A percentile compares a stretch with the other conserved stretches of the same genome.
phyloP scores from a whole-genome alignment of 2,888 invertebrate genomes.

The Chaetogeoica ovagalla region DNA sequence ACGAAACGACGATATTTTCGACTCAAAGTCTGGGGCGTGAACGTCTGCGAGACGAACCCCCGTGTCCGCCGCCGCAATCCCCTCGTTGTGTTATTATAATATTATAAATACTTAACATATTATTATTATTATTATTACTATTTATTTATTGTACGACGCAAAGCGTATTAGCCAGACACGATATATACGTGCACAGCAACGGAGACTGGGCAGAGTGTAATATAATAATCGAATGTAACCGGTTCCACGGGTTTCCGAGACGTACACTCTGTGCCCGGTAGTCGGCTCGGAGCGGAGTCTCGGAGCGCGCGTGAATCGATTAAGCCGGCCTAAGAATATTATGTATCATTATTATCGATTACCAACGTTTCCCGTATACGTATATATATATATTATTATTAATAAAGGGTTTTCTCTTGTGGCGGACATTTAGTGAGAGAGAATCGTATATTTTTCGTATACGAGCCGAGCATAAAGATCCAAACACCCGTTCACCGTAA shows the following conservation, averaged over 20 bases:
- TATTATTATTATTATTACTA: too few species aligned
- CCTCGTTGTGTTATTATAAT: too few species aligned
- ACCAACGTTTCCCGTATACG: background rate
- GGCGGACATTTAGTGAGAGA: background rate
- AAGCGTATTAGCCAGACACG: too few species aligned
- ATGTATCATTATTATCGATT: conserved; percentile 4
- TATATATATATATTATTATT: background rate
- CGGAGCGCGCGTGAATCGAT: conserved; percentile 1
- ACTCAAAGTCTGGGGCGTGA: too few species aligned
- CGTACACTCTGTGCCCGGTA: conserved; percentile 16
- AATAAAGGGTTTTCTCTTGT: background rate
- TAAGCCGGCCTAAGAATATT: background rate
- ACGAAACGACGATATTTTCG: too few species aligned
- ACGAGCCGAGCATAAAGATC: background rate
- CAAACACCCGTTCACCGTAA: background rate
- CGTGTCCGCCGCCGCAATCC: too few species aligned
- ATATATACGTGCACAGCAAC: too few species aligned
- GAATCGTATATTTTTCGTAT: background rate
- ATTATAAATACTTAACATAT: too few species aligned
- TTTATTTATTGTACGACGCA: too few species aligned
- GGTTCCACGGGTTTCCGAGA: background rate
- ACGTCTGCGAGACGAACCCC: too few species aligned
- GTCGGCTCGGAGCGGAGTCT: background rate
- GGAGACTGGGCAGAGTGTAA: too few species aligned
- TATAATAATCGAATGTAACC: background rate